Conservation (phyloP, 2,113 vertebrate genomes). For the Pardalotus punctatus region DNA sequence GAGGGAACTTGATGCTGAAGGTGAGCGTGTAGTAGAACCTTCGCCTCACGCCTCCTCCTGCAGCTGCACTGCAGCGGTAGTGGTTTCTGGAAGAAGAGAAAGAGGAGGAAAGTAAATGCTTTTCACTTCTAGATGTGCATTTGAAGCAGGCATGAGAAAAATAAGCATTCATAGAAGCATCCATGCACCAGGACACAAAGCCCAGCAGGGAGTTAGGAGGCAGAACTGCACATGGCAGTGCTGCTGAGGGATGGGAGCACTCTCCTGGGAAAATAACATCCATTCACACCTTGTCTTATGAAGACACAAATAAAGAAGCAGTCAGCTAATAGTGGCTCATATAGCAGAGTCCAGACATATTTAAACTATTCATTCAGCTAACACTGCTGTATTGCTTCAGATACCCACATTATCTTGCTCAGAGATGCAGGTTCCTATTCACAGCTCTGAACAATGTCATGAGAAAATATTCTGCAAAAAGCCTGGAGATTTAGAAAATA, state of each 20-base stretch:
- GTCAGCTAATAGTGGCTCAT: background rate
- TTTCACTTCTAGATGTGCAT: background rate
- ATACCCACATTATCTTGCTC: background rate
- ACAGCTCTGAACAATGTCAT: background rate
- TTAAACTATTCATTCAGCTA: background rate
- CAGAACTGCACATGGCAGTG: background rate
- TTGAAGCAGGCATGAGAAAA: background rate
- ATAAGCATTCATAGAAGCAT: background rate
- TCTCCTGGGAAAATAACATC: background rate
- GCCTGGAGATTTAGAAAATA: background rate
- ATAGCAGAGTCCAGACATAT: background rate
- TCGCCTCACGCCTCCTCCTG: background rate
- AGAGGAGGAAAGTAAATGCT: background rate
- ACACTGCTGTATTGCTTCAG: background rate
- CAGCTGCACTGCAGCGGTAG: conserved; percentile 55
- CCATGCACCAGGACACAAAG: background rate
- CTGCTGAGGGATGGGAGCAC: background rate
- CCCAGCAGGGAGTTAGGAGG: background rate
- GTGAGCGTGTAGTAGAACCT: conserved; percentile 84
- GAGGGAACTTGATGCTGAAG: conserved; percentile 84
- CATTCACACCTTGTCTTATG: background rate
- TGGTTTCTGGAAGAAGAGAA: conserved; percentile 79
- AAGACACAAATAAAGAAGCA: background rate
- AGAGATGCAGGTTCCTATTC: background rate
- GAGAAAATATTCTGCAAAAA: background rate